These are phyloP conservation scores for Drusus annulatus DNA, from an alignment of 1,140 invertebrate species.

Conservation along the genomic window DNA sequence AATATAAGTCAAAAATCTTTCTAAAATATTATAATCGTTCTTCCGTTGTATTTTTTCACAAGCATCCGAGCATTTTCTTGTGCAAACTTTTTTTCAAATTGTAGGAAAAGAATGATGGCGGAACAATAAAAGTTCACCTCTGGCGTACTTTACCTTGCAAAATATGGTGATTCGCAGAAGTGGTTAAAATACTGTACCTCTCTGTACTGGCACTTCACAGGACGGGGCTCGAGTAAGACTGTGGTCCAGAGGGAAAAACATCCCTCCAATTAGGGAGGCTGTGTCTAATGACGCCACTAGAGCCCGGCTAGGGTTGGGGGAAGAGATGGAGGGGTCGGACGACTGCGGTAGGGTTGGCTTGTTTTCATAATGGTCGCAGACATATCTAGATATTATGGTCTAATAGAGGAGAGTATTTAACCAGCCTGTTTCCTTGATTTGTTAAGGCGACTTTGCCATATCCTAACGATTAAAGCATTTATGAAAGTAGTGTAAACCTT, in stretches of 20 bases:
- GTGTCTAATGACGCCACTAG: constrained; percentile 59
- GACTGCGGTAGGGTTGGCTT: neutral
- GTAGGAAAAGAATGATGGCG: too few species aligned
- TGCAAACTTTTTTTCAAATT: too few species aligned
- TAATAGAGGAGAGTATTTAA: neutral
- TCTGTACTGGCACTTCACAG: constrained; percentile 38
- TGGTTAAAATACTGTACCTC: neutral
- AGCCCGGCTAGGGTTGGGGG: neutral
- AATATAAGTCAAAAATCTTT: too few species aligned
- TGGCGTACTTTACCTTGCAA: neutral
- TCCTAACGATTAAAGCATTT: too few species aligned
- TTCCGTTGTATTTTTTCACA: too few species aligned
- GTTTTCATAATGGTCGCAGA: constrained; percentile 14
- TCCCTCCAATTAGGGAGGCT: constrained; percentile 54
- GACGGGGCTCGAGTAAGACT: constrained; percentile 36
- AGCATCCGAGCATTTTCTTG: too few species aligned
- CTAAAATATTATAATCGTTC: too few species aligned
- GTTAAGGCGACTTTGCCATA: too few species aligned
- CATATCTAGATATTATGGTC: neutral
- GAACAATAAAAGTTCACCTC: too few species aligned
- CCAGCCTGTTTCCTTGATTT: too few species aligned
- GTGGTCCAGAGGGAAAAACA: constrained; percentile 52
- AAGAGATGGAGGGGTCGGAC: neutral
- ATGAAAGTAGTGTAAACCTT: too few species aligned
- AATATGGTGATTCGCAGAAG: constrained; percentile 19